Evolutionary conservation across 2,113 vertebrate species (phyloP).

Genomic region (Sialia sialis): DNA sequence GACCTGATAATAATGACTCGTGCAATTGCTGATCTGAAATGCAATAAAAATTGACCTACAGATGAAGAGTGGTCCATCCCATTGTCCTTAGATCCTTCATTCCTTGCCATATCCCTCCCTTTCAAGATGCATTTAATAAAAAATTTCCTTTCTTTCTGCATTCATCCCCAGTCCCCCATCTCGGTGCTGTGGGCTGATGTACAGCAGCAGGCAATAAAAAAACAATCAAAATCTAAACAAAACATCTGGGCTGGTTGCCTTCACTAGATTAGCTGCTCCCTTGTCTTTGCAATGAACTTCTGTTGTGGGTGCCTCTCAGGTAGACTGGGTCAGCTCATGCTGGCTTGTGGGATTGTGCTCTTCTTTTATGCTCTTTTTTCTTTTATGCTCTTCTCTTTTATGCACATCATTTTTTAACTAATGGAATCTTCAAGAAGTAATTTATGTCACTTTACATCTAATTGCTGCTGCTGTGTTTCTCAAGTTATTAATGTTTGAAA

Average conservation of each 20-base stretch:
- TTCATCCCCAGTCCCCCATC: neutral
- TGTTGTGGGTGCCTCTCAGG: neutral
- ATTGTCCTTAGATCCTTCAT: neutral
- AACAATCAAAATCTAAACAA: neutral
- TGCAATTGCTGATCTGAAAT: constrained; percentile 22
- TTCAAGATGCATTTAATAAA: neutral
- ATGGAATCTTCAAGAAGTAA: constrained; percentile 17
- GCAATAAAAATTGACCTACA: constrained; percentile 43
- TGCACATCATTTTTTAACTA: constrained; percentile 6
- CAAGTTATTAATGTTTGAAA: constrained; percentile 41
- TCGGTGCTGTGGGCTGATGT: neutral
- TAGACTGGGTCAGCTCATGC: neutral
- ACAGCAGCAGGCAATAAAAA: neutral
- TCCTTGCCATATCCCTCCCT: neutral
- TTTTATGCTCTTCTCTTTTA: neutral
- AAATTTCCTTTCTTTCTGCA: neutral
- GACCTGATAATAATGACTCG: neutral
- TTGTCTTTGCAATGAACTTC: neutral
- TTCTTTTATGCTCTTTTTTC: neutral
- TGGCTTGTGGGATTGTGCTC: neutral
- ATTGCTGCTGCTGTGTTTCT: constrained; percentile 11
- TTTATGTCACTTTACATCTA: constrained; percentile 38
- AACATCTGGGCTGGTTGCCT: neutral
- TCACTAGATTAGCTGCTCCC: neutral
- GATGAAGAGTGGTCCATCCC: neutral